These are phyloP conservation scores for Andricus curvator DNA, from an alignment of 2,888 invertebrate species.

Conservation along the genomic window DNA sequence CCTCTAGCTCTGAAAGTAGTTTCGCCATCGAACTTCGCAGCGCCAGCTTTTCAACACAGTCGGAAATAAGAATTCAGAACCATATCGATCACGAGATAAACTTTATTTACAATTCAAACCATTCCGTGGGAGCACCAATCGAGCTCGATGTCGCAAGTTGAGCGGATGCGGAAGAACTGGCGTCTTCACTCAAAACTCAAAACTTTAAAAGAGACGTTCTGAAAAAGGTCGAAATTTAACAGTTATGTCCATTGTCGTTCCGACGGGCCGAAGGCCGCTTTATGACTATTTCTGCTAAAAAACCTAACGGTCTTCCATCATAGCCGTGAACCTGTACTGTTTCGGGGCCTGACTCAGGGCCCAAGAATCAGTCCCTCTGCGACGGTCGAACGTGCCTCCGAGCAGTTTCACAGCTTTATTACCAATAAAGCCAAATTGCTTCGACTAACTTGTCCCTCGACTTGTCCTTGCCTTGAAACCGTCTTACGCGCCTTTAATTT, in stretches of 20 bases:
- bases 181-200: constrained; percentile 28
- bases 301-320: constrained; percentile 68
- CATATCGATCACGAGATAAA: constrained; percentile 33
- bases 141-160: constrained; percentile 53
- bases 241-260: constrained; percentile 72
- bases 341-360: constrained; percentile 53
- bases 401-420: constrained; percentile 72
- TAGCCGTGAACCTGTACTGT: constrained; percentile 51
- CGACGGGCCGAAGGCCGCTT: constrained; percentile 60
- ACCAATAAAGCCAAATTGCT: constrained; percentile 69
- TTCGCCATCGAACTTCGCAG: constrained; percentile 14
- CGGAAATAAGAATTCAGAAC: constrained; percentile 19
- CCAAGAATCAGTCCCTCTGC: constrained; percentile 44
- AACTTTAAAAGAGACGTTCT: constrained; percentile 34
- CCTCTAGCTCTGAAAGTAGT: constrained; percentile 26
- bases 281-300: constrained; percentile 69
- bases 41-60: constrained; percentile 12
- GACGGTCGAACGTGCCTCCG: constrained; percentile 71
- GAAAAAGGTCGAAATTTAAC: constrained; percentile 63
- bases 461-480: constrained; percentile 53
- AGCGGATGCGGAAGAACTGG: constrained; percentile 62
- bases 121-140: constrained; percentile 2
- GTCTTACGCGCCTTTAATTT: constrained; percentile 42
- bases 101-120: constrained; percentile 20
- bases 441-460: constrained; percentile 46